Evolutionary conservation across 2,113 vertebrate species (phyloP), one percentile per base, ranked within the genome.

Genomic region (Balaeniceps rex): DNA sequence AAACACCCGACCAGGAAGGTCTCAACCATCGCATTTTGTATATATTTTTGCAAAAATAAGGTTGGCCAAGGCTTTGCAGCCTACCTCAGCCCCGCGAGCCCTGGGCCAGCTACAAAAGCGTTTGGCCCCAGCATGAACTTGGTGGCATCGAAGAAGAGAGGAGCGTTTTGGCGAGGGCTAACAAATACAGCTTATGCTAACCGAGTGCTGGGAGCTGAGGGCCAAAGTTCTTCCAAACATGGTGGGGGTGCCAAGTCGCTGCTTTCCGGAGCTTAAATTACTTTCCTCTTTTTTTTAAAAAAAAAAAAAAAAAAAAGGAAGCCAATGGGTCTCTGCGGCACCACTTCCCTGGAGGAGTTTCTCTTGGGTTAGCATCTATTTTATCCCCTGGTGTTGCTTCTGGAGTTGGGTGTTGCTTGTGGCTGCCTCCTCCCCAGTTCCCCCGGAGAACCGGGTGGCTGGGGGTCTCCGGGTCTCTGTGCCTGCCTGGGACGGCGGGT

Each of bases 361-460:
- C 61, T 95, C 80, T 80, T 90, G 94, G 70, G 55, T 66, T 31
- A 21, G 38, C 33, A 28, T 11, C 11, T 71, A 17, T 95, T 97
- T 97, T 66, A 47, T 23, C 10, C 38, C 7, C 29, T 4, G 3
- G 46, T 19, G 69, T 29, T 71, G 94, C 63, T 94, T 68, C 92
- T 96, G 86, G 96, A 93, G 85, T 23, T 49, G 25, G 87, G 65
- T 69, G 49, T 17, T 82, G 71, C 42, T 75, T 16, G 19, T 68
- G 66, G 60, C 15, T 46, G 42, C 12, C 25, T 25, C 22, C 28
- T 49, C n/a, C 40, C 33, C 2, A 3, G 14, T 7, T 68, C 5
- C 4, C n/a, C 40, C 0, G 1, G 19, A 29, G 31, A 54, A 11
- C 0, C 0, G 17, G 25, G 18, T 18, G 28, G 25, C 9, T 21